A percentile compares a stretch with the other conserved stretches of the same genome.
These are phyloP conservation scores for Caenorhabditis macrosperma DNA, from an alignment of 2,888 invertebrate genomes.

Conservation along the genomic window DNA sequence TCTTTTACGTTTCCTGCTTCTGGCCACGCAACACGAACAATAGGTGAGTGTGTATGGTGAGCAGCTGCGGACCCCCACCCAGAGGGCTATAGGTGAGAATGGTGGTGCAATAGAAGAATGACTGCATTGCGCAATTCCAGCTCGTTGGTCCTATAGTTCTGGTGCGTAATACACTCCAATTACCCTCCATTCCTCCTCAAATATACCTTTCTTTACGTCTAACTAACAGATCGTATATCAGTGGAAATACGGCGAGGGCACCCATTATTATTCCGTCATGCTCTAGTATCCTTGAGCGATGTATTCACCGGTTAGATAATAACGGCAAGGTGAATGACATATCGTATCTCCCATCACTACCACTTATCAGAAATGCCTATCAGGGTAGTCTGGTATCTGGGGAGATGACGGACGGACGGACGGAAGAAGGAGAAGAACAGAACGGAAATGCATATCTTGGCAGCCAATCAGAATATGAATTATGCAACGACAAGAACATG, in stretches of 20 bases:
- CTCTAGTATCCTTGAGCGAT: conserved; percentile 44
- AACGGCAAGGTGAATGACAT: conserved; percentile 59
- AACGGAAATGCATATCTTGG: conserved; percentile 56
- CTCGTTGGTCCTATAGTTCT: conserved; percentile 35
- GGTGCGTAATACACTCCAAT: conserved; percentile 50
- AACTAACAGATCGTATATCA: conserved; percentile 51
- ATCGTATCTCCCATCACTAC: conserved; percentile 35
- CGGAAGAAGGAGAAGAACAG: conserved; percentile 6
- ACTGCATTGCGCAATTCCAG: conserved; percentile 41
- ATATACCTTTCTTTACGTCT: conserved; percentile 20
- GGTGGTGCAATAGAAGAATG: conserved; percentile 45
- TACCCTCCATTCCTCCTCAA: conserved; percentile 33
- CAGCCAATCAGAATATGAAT: conserved; percentile 57
- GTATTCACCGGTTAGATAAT: conserved; percentile 51
- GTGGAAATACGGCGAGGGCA: not conserved
- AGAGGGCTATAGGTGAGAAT: conserved; percentile 24
- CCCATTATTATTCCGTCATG: conserved; percentile 33
- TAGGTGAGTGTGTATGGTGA: conserved; percentile 45
- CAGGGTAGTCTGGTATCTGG: conserved; percentile 32
- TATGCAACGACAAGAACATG: conserved; percentile 59
- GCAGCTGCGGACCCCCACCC: conserved; percentile 27
- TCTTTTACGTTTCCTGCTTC: conserved; percentile 1
- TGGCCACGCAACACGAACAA: conserved; percentile 34
- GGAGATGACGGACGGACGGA: conserved; percentile 11
- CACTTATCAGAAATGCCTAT: conserved; percentile 54